Base-by-base conservation (phyloP, 2,888 invertebrate species). In the Neoscelio sp. region DNA sequence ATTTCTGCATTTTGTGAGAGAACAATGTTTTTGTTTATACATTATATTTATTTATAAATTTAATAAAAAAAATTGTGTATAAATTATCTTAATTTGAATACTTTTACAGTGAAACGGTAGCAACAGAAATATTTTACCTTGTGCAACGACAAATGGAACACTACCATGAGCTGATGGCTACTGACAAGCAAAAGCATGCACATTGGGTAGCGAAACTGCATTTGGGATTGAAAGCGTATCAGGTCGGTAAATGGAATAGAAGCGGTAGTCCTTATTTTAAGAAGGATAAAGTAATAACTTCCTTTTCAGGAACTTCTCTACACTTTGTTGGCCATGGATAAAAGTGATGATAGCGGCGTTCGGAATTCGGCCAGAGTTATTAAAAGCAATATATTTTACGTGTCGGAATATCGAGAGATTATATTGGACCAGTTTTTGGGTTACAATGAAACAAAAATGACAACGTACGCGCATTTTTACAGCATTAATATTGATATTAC, bases 351-450 rank as follows among this genome's bases (percentile, higher is more conserved):
- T 87, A 91, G 91, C 30, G 92, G 93, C 17, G 95, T 98, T 0
- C 92, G 93, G 82, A 95, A 96, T 62, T 95, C 96, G 10, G 95
- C 97, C 35, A 95, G 94, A 91, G 95, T 97, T 85, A 94, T 99
- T 82, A 96, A 98, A 91, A 95, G 96, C 90, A 97, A 96, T 90
- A 94, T 97, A 81, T 97, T 99, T 91, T 99, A 99, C 91, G 95
- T 98, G 44, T 92, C 96, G 84, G 99, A 99, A 91, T 98, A 98
- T 90, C 93, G 99, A 80, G 99, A 99, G 91, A 94, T 97, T 82
- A 94, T 97, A 86, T 91, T 97, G 67, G 93, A 94, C 54, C 93
- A 97, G 82, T 91, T 98, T 85, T 92, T 95, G 82, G 94, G 94
- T 85, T 99, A 95, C 91, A 95, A 98, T 88, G 96, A 97, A 87